Conservation (phyloP, 2,113 vertebrate species). For the Rhadina sibilatrix region DNA sequence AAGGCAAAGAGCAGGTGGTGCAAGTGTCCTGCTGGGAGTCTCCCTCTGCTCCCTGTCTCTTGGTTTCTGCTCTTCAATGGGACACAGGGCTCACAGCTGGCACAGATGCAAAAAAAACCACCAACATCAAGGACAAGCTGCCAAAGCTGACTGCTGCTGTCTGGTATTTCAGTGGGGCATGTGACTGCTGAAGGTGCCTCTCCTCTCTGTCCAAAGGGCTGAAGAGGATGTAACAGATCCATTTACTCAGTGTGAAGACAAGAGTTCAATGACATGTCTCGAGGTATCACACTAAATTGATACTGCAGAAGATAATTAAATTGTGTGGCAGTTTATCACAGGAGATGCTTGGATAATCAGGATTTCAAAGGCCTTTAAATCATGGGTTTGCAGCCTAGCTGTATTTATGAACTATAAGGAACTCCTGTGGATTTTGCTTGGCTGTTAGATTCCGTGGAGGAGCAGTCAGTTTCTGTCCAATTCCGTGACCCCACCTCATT, state of each 20-base stretch:
- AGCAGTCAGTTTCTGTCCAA: background rate
- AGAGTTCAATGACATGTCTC: background rate
- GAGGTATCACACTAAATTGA: background rate
- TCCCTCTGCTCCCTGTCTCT: background rate
- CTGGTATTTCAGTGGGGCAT: background rate
- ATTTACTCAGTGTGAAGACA: background rate
- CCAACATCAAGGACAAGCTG: background rate
- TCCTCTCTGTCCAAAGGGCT: background rate
- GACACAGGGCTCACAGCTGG: background rate
- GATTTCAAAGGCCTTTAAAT: constrained; percentile 25
- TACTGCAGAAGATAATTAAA: constrained; percentile 27
- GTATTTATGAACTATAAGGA: constrained; percentile 28
- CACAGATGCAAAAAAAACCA: background rate
- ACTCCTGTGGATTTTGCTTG: background rate
- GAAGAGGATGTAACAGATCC: background rate
- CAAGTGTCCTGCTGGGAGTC: background rate
- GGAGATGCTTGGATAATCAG: background rate
- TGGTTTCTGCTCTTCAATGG: background rate
- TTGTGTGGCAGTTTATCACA: constrained; percentile 9
- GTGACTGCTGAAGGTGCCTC: rapidly evolving
- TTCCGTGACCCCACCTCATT: background rate
- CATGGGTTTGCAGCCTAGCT: background rate
- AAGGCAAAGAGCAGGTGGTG: background rate
- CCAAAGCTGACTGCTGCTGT: background rate
- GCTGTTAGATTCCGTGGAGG: background rate